Evolutionary conservation across 1,140 invertebrate species (phyloP).

Genomic region (Proctacanthus coquilletti): DNA sequence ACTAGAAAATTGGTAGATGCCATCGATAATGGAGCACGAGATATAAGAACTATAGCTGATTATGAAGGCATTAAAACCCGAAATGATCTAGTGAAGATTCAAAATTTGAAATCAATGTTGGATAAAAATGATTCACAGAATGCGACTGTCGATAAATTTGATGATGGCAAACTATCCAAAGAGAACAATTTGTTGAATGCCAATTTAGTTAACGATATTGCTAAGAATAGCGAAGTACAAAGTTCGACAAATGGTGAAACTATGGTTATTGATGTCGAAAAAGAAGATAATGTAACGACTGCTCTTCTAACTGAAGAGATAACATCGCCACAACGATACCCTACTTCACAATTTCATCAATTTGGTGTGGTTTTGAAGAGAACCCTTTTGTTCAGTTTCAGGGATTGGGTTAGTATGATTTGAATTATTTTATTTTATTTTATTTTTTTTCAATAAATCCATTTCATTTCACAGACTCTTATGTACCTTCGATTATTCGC

Average conservation of each 20-base stretch:
- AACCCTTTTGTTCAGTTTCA: slow-evolving; percentile 60
- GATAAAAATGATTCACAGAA: slow-evolving; percentile 36
- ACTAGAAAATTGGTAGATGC: slow-evolving; percentile 68
- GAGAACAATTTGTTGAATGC: slow-evolving; percentile 16
- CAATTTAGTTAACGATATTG: slow-evolving; percentile 50
- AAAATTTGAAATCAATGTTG: slow-evolving; percentile 24
- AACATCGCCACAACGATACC: slow-evolving; percentile 50
- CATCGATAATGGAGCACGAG: slow-evolving; percentile 64
- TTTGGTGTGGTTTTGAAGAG: slow-evolving; percentile 69
- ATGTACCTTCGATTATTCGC: slow-evolving; percentile 88
- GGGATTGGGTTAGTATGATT: slow-evolving; percentile 55
- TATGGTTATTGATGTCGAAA: slow-evolving; percentile 36
- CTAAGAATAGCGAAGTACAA: slow-evolving; percentile 32
- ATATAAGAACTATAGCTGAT: slow-evolving; percentile 39
- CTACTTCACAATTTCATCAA: slow-evolving; percentile 57
- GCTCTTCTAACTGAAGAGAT: slow-evolving; percentile 43
- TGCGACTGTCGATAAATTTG: slow-evolving; percentile 33
- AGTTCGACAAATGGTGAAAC: slow-evolving; percentile 26
- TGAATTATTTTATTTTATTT: slow-evolving; percentile 1
- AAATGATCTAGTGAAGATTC: slow-evolving; percentile 30
- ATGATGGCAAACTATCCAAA: slow-evolving; percentile 22
- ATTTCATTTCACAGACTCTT: slow-evolving; percentile 57
- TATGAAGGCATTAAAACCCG: slow-evolving; percentile 36
- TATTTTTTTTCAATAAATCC: slow-evolving; percentile 4
- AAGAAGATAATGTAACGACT: slow-evolving; percentile 45